Evolutionary conservation across 2,113 vertebrate genomes (phyloP), one percentile per base, ranked within the genome.

Genomic region (Epinephelus fuscoguttatus): DNA sequence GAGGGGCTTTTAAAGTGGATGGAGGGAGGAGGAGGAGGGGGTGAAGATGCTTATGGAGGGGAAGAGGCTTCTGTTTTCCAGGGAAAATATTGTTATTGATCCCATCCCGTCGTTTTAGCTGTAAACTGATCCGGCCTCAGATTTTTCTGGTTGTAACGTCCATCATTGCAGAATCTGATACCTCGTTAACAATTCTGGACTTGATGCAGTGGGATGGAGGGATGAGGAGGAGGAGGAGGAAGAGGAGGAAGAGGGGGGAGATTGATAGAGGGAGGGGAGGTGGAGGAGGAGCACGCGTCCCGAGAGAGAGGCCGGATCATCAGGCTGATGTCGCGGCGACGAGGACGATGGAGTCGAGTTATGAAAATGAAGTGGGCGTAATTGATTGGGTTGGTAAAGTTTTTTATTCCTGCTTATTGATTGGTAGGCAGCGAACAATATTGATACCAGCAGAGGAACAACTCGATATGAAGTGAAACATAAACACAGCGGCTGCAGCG

Each of bases 81-180:
- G 93, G 94, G 96, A 97, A 98, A 98, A 99, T 98, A 99, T 98
- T 98, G 96, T 96, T 99, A 99, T 99, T 97, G 98, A 99, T 99
- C 97, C 94, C 88, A 96, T 96, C 96, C 96, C 92, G 94, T 95
- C 94, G 92, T 97, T 97, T 98, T 96, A 97, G 95, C 96, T 94
- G 98, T 97, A 99, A 93, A 98, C 94, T 82, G 96, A 99, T 97
- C 96, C 95, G 92, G 73, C 73, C 81, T 82, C 80, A 80, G 75
- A 89, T 82, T 91, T 73, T 91, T 70, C 87, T 88, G 59, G 12
- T 63, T 85, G 76, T 80, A 83, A 73, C 69, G 56, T 86, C 89
- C 88, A 88, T 93, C 91, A 90, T 42, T 5, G 14, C 73, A 78
- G 83, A 92, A 93, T 82, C 85, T 12, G 88, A 93, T 86, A 77